Evolutionary conservation across 2,113 vertebrate species (phyloP).

Genomic region (Choloepus hoffmanni): DNA sequence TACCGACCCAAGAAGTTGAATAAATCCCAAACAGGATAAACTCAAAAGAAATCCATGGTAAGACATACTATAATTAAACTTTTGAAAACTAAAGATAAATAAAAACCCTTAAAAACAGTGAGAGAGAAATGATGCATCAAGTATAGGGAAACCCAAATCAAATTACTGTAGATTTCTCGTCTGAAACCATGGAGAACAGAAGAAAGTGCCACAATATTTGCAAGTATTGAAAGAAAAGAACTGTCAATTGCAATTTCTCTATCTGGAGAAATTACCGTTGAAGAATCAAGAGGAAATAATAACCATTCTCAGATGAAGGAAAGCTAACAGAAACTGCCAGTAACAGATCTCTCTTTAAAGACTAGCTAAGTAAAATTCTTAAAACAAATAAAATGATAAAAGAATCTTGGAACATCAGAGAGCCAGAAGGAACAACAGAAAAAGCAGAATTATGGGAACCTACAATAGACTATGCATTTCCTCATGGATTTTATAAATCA

Average conservation of each 20-base stretch:
- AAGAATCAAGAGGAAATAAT: not conserved
- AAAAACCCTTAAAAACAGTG: not conserved
- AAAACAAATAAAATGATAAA: not conserved
- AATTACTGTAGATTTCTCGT: not conserved
- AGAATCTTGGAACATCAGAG: not conserved
- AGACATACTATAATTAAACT: not conserved
- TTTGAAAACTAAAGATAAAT: not conserved
- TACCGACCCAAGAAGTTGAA: not conserved
- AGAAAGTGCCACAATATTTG: not conserved
- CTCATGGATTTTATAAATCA: not conserved
- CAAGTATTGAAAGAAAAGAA: not conserved
- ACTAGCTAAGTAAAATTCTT: not conserved
- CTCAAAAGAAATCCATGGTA: not conserved
- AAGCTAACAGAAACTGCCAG: not conserved
- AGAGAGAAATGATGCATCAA: not conserved
- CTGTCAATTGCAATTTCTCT: not conserved
- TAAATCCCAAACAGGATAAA: not conserved
- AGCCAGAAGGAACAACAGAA: not conserved
- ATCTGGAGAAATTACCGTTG: not conserved
- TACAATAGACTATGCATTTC: not conserved
- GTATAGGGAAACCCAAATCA: not conserved
- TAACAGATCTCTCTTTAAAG: not conserved
- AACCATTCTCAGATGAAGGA: not conserved
- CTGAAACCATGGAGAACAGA: not conserved
- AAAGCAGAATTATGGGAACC: not conserved